These are phyloP conservation scores for Equus quagga DNA, from an alignment of 2,113 vertebrate genomes.

Conservation along the genomic window DNA sequence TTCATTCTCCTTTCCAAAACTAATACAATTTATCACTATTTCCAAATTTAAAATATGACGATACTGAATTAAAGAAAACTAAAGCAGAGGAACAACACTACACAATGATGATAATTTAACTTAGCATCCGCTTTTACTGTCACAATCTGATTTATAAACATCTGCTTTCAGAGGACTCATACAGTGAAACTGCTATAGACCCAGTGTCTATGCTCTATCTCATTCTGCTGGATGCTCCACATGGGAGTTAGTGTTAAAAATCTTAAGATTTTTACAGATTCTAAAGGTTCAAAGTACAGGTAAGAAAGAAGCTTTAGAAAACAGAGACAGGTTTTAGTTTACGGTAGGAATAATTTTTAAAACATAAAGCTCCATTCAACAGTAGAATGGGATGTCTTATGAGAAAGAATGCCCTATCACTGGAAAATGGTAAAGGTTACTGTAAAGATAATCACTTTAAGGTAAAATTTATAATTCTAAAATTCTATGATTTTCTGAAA, in stretches of 20 bases:
- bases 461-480: neutral
- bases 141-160: constrained; percentile 25
- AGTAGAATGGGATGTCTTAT: neutral
- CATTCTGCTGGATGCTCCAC: neutral
- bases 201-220: neutral
- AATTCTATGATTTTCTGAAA: constrained; percentile 38
- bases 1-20: neutral
- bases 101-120: neutral
- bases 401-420: neutral
- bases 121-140: neutral
- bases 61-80: constrained; percentile 37
- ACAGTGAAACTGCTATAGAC: neutral
- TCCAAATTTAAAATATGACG: constrained; percentile 37
- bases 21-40: neutral
- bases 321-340: neutral
- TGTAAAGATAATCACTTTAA: neutral
- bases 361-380: neutral
- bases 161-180: neutral
- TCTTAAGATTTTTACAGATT: neutral
- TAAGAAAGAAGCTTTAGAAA: constrained; percentile 21
- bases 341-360: neutral
- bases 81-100: neutral
- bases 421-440: constrained; percentile 9
- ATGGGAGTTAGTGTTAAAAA: neutral
- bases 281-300: neutral